A percentile compares a stretch with the other conserved stretches of the same genome.
Conservation (phyloP, 2,113 vertebrate species). For the Cavia aperea region DNA sequence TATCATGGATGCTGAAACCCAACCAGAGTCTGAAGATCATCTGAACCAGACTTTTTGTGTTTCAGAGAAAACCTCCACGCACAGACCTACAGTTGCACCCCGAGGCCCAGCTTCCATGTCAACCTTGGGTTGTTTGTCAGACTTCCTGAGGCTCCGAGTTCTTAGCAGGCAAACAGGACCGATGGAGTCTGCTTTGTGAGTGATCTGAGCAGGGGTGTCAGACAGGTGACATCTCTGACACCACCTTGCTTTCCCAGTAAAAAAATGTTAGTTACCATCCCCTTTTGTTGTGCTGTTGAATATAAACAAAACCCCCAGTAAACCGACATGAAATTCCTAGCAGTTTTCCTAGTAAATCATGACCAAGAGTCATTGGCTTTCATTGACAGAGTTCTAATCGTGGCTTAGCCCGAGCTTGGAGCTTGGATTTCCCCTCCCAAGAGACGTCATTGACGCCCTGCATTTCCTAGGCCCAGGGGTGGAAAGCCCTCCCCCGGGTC, state of each 20-base stretch:
- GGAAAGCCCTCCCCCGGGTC: fast-evolving
- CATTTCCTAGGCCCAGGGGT: neutral
- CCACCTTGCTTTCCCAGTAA: neutral
- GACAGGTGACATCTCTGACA: fast-evolving
- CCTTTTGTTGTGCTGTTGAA: neutral
- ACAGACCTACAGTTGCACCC: neutral
- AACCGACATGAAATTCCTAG: neutral
- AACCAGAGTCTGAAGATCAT: neutral
- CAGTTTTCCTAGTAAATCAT: neutral
- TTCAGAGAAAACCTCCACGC: neutral
- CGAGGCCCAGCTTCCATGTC: neutral
- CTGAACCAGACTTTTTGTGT: neutral
- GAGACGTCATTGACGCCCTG: fast-evolving
- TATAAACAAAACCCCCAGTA: neutral
- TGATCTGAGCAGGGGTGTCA: too few species aligned
- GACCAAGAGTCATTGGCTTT: neutral
- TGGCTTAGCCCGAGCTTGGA: neutral
- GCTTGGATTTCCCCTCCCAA: neutral
- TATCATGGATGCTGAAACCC: conserved; percentile 51
- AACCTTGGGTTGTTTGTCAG: neutral
- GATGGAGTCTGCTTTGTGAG: fast-evolving
- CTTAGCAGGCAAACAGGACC: neutral
- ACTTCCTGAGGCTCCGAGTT: neutral
- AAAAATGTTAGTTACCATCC: neutral
- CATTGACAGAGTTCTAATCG: fast-evolving